Evolutionary conservation across 2,113 vertebrate genomes (phyloP).

Genomic region (Alethe castanea): DNA sequence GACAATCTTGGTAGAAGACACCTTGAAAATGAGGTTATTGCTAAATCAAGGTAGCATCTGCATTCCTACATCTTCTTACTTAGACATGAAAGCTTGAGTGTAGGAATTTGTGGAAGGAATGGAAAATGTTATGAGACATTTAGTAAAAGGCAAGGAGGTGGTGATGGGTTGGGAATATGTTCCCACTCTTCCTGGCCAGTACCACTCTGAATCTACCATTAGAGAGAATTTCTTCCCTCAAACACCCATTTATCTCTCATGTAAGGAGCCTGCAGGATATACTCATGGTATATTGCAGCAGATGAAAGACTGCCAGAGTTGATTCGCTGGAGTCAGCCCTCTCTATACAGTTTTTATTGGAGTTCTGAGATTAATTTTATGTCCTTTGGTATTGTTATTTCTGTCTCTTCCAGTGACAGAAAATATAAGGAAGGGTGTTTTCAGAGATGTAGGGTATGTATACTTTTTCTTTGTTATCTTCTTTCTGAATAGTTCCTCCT

Average conservation of each 20-base stretch:
- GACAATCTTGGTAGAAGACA: neutral
- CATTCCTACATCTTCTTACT: neutral
- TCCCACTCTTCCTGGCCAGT: neutral
- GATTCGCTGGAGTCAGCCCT: neutral
- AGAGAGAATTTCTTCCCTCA: neutral
- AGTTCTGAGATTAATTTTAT: neutral
- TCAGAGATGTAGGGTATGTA: neutral
- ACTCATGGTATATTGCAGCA: neutral
- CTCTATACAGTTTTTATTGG: neutral
- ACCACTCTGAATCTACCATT: neutral
- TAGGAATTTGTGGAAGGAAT: neutral
- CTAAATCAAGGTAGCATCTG: neutral
- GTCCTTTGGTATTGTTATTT: neutral
- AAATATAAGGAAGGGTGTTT: neutral
- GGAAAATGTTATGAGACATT: neutral
- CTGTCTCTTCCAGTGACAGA: neutral
- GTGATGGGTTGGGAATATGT: neutral
- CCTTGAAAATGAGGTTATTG: neutral
- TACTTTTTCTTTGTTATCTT: neutral
- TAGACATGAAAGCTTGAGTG: neutral
- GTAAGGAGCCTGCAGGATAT: neutral
- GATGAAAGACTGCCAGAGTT: neutral
- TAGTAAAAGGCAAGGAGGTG: neutral
- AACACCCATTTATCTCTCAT: neutral
- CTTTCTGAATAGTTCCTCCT: neutral